Evolutionary conservation across 2,888 invertebrate genomes (phyloP).

Genomic region (Papilio elwesi): DNA sequence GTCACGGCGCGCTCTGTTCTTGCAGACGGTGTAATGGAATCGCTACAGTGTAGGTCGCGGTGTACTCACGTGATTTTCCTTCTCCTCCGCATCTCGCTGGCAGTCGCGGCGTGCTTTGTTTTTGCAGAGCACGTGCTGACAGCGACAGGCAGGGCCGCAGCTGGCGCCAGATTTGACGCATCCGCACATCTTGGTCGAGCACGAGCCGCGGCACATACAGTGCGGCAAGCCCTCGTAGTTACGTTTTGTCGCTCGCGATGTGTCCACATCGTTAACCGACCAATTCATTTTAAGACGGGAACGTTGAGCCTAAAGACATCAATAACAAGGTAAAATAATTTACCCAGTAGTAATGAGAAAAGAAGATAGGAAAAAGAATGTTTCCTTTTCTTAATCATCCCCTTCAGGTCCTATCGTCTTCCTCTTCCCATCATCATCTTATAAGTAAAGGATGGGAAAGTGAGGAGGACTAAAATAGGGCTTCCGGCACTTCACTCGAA

Average conservation of each 20-base stretch:
- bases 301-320: slow-evolving; percentile 64
- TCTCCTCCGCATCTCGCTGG: slow-evolving; percentile 58
- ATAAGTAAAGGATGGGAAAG: too few species aligned
- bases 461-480: too few species aligned
- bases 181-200: slow-evolving; percentile 83
- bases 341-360: too few species aligned
- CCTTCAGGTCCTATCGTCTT: too few species aligned
- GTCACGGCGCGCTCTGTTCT: slow-evolving; percentile 42
- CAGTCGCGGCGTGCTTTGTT: slow-evolving; percentile 53
- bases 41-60: background rate
- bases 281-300: slow-evolving; percentile 75
- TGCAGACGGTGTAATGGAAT: too few species aligned
- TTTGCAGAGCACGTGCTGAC: slow-evolving; percentile 73
- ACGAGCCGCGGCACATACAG: slow-evolving; percentile 86
- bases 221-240: slow-evolving; percentile 83
- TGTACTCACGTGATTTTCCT: slow-evolving; percentile 63
- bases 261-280: slow-evolving; percentile 44
- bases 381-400: too few species aligned
- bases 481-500: too few species aligned
- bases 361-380: too few species aligned
- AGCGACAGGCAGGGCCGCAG: slow-evolving; percentile 82
- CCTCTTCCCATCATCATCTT: too few species aligned
- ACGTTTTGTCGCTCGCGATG: slow-evolving; percentile 73
- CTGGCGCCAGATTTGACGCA: slow-evolving; percentile 80
- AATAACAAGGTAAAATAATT: background rate